Evolutionary conservation across 2,113 vertebrate species (phyloP), one percentile per base, ranked within the genome.

Genomic region (Cochlearius cochlearius): DNA sequence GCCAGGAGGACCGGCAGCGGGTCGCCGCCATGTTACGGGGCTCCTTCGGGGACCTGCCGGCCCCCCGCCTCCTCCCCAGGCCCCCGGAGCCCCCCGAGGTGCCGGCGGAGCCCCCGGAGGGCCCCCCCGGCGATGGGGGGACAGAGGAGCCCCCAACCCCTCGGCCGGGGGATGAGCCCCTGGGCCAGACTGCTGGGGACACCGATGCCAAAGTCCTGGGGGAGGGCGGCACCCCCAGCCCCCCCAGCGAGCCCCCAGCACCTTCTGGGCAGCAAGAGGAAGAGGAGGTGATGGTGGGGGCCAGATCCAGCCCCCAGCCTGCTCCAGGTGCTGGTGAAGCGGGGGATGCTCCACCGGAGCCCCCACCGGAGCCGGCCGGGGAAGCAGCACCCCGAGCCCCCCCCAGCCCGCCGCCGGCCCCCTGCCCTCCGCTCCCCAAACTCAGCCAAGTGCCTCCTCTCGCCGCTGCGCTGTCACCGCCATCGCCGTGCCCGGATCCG

Each of bases 1-100:
- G 39, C 13, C 49, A 16, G 30, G 66, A 38, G 11, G 95, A 93
- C 32, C 38, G 60, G 7, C 78, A 74, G 52, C 53, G 66, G 19
- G 93, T 97, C 62, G 15, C 60, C 6, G 60, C 56, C 66, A 49
- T 94, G 92, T 41, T 96, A 20, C 77, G 34, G 74, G 96, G 97
- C 13, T 92, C 87, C 30, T 97, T 96, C 1, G 96, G 95, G 47
- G 90, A 72, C 26, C 63, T 88, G 41, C 73, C 71, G 9, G 23
- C 81, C 43, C 68, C 87, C 53, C 41, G 41, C 55, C 79, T 20
- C 80, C 45, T 7, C 27, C 23, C 39, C 22, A 81, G 36, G 38
- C 22, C 39, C 13, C 43, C 11, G 0, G 16, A 72, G n/a, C 23
- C 53, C 38, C 59, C 19, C 4, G 38, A 73, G 17, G 41, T 41